Evolutionary conservation across 2,113 vertebrate species (phyloP).

Genomic region (Bombycilla garrulus): DNA sequence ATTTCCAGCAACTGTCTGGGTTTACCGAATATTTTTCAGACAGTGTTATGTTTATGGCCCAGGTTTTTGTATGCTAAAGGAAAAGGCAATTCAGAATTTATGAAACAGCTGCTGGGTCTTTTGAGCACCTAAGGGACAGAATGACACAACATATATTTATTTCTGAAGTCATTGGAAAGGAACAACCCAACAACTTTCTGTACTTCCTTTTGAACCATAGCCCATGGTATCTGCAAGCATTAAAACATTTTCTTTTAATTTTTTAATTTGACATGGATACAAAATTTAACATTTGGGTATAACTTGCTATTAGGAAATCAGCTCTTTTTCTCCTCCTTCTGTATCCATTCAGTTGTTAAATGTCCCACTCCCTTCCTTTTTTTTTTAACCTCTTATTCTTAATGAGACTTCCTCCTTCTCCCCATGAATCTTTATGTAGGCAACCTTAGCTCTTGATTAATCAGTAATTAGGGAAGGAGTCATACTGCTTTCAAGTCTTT

Average conservation of each 20-base stretch:
- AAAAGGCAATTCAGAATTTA: slow-evolving; percentile 54
- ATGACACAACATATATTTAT: slow-evolving; percentile 12
- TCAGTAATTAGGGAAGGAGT: slow-evolving; percentile 69
- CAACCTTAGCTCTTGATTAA: slow-evolving; percentile 70
- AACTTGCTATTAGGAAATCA: neutral
- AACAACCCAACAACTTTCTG: neutral
- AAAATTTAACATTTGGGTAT: neutral
- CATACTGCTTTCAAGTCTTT: slow-evolving; percentile 57
- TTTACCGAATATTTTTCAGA: slow-evolving; percentile 40
- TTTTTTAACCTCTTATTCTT: slow-evolving; percentile 59
- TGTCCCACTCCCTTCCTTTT: neutral
- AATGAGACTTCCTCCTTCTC: slow-evolving; percentile 73
- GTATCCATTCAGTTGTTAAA: slow-evolving; percentile 23
- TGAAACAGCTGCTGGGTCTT: slow-evolving; percentile 46
- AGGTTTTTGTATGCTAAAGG: slow-evolving; percentile 33
- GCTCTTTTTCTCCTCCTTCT: neutral
- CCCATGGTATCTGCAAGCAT: neutral
- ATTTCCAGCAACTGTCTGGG: slow-evolving; percentile 44
- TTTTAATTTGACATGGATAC: slow-evolving; percentile 36
- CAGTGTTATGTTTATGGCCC: slow-evolving; percentile 31
- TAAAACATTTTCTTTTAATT: neutral
- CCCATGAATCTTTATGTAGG: slow-evolving; percentile 61
- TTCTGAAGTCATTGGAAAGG: slow-evolving; percentile 22
- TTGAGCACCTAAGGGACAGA: slow-evolving; percentile 39
- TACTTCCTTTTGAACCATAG: slow-evolving; percentile 8